phyloP scores from a whole-genome alignment of 2,797 vertebrate genomes.

The Sphaeramia orbicularis region DNA sequence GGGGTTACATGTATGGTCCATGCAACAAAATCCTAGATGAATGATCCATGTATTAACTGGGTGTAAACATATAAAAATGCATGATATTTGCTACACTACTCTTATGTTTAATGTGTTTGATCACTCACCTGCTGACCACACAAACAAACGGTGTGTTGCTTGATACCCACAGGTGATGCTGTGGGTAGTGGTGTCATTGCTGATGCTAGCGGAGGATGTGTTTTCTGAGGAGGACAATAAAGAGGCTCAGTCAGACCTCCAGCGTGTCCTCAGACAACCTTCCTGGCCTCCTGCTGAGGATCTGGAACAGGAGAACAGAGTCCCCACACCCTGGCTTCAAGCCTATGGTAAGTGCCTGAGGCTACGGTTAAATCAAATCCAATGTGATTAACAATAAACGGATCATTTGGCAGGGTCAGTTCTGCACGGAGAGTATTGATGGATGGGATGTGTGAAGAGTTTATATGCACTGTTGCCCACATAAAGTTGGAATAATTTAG shows the following conservation, averaged over 20 bases:
- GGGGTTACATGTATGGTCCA: too few species aligned
- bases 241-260: constrained; percentile 38
- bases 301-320: constrained; percentile 1
- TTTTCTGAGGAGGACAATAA: constrained; percentile 58
- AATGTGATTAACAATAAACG: too few species aligned
- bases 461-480: too few species aligned
- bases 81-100: too few species aligned
- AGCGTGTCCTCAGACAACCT: constrained; percentile 23
- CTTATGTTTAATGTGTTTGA: too few species aligned
- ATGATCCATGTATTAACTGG: too few species aligned
- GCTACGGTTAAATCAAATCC: not conserved
- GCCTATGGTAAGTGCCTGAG: constrained; percentile 34
- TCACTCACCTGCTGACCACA: not conserved
- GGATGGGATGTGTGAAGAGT: too few species aligned
- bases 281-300: constrained; percentile 29
- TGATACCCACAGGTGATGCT: constrained; percentile 73
- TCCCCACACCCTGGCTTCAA: constrained; percentile 24
- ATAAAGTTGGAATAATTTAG: too few species aligned
- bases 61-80: too few species aligned
- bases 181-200: constrained; percentile 72
- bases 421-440: too few species aligned
- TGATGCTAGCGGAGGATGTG: constrained; percentile 69
- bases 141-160: constrained; percentile 1
- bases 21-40: too few species aligned
- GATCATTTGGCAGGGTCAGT: not conserved